Conservation (phyloP, 2,888 invertebrate species). For the Eupithecia abbreviata region DNA sequence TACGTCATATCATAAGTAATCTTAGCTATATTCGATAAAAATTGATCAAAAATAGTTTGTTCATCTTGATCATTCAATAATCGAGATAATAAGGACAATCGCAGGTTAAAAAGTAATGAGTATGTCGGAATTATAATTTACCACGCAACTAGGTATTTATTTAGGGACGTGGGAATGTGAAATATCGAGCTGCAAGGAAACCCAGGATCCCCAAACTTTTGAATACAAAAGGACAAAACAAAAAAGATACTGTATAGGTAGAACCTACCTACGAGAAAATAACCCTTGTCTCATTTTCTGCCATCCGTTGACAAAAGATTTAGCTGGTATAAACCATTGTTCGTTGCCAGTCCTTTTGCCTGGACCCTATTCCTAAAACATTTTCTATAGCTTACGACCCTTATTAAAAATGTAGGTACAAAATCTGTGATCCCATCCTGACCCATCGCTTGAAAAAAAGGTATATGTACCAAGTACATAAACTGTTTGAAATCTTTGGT, state of each 20-base stretch:
- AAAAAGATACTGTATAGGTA: not conserved
- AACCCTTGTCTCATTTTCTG: not conserved
- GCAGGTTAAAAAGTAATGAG: no score
- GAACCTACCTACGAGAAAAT: not conserved
- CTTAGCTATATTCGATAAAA: not conserved
- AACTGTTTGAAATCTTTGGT: conserved; percentile 16
- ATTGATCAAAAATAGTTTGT: not conserved
- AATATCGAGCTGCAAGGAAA: not conserved
- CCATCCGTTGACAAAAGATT: not conserved
- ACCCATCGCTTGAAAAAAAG: conserved; percentile 25
- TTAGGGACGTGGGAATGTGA: not conserved
- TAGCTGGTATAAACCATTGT: not conserved
- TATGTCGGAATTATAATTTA: no score
- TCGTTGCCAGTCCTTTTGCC: not conserved
- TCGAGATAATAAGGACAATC: no score
- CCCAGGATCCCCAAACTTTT: not conserved
- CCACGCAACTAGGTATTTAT: not conserved
- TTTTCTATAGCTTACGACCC: conserved; percentile 10
- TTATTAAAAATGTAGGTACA: conserved; percentile 20
- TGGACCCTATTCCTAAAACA: not conserved
- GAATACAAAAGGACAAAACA: not conserved
- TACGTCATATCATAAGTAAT: no score
- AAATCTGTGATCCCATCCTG: conserved; percentile 15
- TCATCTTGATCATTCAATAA: no score
- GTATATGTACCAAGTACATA: conserved; percentile 16